Evolutionary conservation across 1,140 invertebrate species (phyloP).

Genomic region (Diorhabda sublineata): DNA sequence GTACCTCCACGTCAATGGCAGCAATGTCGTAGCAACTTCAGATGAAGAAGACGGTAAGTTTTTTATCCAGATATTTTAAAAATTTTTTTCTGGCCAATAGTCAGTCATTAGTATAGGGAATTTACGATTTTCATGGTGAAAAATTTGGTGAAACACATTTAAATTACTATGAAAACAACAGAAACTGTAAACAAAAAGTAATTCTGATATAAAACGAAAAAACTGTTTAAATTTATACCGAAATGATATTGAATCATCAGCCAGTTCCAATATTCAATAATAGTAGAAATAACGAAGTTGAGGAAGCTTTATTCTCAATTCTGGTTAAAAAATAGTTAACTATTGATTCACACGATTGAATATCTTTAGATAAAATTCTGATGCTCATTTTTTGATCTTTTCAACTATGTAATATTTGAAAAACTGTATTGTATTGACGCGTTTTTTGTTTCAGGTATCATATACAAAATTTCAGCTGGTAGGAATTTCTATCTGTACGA

Average conservation of each 20-base stretch:
- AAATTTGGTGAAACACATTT: too few relatives aligned
- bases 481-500: constrained; percentile 26
- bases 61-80: too few relatives aligned
- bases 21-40: constrained; percentile 15
- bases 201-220: too few relatives aligned
- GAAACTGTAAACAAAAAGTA: too few relatives aligned
- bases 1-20: constrained; percentile 20
- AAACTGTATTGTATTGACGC: neutral
- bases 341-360: neutral
- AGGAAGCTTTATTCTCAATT: neutral
- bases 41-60: constrained; percentile 7
- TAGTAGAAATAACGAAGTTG: neutral
- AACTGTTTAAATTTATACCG: too few relatives aligned
- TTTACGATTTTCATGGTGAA: too few relatives aligned
- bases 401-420: neutral
- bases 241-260: too few relatives aligned
- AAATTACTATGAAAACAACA: too few relatives aligned
- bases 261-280: too few relatives aligned
- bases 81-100: too few relatives aligned
- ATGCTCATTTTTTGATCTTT: neutral
- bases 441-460: constrained; percentile 9
- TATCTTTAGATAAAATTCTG: neutral
- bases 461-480: constrained; percentile 26
- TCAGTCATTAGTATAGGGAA: too few relatives aligned
- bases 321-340: neutral